phyloP scores from a whole-genome alignment of 2,797 vertebrate species.

The Mus spretus region DNA sequence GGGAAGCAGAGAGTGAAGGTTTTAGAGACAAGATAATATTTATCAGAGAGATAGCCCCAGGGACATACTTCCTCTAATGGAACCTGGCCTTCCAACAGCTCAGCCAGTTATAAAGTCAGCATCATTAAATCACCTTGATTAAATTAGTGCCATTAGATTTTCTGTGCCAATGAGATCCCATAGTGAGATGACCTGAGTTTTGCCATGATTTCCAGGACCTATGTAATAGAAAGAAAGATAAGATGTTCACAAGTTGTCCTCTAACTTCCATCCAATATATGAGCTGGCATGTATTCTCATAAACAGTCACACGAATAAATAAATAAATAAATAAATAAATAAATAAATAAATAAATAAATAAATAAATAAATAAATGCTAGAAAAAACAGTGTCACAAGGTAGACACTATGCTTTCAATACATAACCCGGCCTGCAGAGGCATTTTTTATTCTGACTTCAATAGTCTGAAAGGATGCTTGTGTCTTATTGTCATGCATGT shows the following conservation, averaged over 20 bases:
- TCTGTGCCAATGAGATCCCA: not conserved
- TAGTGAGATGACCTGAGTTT: not conserved
- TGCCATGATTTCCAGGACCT: not conserved
- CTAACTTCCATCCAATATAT: not conserved
- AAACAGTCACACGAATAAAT: not conserved
- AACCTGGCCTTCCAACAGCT: too few relatives aligned
- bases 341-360: too few relatives aligned
- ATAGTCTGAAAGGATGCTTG: rapidly evolving
- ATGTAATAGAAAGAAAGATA: not conserved
- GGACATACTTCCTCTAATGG: not conserved
- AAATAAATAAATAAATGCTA: not conserved
- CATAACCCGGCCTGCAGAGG: not conserved
- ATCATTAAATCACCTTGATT: not conserved
- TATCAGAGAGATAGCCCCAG: not conserved
- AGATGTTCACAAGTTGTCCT: too few relatives aligned
- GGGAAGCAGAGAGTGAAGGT: not conserved
- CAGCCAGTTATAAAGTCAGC: not conserved
- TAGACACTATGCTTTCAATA: not conserved
- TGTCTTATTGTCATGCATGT: not conserved
- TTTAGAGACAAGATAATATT: not conserved
- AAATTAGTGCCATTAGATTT: not conserved
- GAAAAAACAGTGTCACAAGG: not conserved
- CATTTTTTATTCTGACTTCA: not conserved
- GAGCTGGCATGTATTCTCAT: not conserved
- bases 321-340: not conserved